Evolutionary conservation across 2,797 vertebrate species (phyloP).

Genomic region (Anguilla marmorata): DNA sequence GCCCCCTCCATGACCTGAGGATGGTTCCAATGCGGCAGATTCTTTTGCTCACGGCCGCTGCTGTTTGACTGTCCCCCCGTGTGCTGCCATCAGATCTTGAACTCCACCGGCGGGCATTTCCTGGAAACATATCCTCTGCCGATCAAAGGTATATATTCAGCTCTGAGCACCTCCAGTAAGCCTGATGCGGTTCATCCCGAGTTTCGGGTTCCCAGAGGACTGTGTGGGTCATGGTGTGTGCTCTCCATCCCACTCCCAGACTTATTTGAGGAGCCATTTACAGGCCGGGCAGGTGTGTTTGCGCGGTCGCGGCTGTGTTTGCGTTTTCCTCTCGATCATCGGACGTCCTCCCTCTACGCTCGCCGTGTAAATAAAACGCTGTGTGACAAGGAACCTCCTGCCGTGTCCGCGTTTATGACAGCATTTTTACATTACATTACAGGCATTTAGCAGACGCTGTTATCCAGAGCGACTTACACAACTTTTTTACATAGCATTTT

Average conservation of each 20-base stretch:
- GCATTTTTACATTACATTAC: too few species aligned
- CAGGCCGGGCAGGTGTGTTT: background rate
- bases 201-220: background rate
- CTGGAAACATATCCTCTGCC: background rate
- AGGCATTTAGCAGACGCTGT: too few species aligned
- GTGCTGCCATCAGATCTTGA: conserved; percentile 16
- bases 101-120: conserved; percentile 16
- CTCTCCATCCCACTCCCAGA: background rate
- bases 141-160: background rate
- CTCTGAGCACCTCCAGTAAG: background rate
- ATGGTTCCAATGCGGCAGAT: background rate
- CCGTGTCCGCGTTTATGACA: background rate
- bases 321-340: background rate
- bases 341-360: background rate
- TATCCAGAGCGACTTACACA: too few species aligned
- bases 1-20: too few species aligned
- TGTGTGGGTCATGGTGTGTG: background rate
- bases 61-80: background rate
- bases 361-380: background rate
- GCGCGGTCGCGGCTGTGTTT: background rate
- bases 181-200: background rate
- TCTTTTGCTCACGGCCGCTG: background rate
- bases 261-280: background rate
- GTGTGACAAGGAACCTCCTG: background rate
- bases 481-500: too few species aligned